Conservation (phyloP, 2,797 vertebrate genomes). For the Anguilla pacifica region DNA sequence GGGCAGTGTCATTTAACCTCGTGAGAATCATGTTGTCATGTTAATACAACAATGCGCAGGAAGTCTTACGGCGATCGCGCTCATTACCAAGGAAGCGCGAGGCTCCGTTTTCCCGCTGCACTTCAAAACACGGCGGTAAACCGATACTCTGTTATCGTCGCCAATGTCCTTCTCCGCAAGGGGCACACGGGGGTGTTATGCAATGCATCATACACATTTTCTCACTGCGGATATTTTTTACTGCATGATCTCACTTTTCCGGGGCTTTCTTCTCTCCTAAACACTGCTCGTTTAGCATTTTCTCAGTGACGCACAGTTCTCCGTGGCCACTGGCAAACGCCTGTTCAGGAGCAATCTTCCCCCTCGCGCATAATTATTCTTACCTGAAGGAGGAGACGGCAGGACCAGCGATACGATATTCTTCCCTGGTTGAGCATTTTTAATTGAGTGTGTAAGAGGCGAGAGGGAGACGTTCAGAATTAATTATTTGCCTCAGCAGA, state of each 20-base stretch:
- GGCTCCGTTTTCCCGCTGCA: neutral
- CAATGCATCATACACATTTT: neutral
- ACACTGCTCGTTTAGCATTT: neutral
- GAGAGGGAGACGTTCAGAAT: neutral
- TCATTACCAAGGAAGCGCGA: neutral
- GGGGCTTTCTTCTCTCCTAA: neutral
- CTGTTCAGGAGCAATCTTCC: slow-evolving; percentile 2
- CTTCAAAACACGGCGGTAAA: neutral
- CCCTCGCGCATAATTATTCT: slow-evolving; percentile 13
- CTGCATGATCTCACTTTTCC: neutral
- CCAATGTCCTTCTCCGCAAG: neutral
- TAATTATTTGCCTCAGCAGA: slow-evolving; percentile 6
- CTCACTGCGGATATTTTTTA: neutral
- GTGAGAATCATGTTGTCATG: neutral
- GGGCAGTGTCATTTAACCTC: neutral
- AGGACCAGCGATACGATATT: slow-evolving; percentile 14
- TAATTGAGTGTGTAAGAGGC: slow-evolving; percentile 2
- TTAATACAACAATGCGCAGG: neutral
- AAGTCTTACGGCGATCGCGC: neutral
- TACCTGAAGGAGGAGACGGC: slow-evolving; percentile 21
- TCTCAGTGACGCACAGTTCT: neutral
- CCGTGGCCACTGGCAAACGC: neutral
- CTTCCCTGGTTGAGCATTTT: neutral
- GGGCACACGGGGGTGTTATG: neutral
- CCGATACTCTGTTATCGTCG: neutral